These are phyloP conservation scores for Eilema depressum DNA, from an alignment of 2,888 invertebrate genomes.

Conservation along the genomic window DNA sequence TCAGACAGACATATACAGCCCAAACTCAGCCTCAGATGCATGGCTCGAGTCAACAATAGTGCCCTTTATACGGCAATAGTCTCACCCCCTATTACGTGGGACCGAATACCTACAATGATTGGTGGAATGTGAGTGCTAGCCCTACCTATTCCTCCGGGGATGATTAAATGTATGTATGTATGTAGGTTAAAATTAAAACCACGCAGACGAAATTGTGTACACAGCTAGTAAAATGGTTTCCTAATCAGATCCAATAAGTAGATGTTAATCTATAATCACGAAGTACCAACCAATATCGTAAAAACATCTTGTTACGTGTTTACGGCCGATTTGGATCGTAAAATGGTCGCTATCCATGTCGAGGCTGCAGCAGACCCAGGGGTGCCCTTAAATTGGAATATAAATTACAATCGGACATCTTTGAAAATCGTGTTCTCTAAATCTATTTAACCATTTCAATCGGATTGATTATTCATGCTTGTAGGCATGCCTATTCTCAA, in stretches of 20 bases:
- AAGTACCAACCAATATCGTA: not conserved
- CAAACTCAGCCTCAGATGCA: too few species aligned
- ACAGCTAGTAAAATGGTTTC: not conserved
- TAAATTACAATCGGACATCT: not conserved
- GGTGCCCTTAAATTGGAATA: not conserved
- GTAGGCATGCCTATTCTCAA: not conserved
- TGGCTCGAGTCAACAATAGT: too few species aligned
- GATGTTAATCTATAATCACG: not conserved
- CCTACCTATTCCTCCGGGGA: too few species aligned
- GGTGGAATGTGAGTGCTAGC: too few species aligned
- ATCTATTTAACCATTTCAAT: not conserved
- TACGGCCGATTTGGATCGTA: not conserved
- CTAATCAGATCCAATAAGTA: not conserved
- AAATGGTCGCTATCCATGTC: not conserved
- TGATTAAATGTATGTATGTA: too few species aligned
- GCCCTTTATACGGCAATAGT: too few species aligned
- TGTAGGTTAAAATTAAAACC: too few species aligned
- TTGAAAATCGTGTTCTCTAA: not conserved
- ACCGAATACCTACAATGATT: too few species aligned
- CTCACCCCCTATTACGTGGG: too few species aligned
- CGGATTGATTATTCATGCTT: not conserved
- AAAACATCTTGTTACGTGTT: not conserved
- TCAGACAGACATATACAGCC: too few species aligned
- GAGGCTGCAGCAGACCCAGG: not conserved
- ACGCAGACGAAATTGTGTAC: too few species aligned